Base-by-base conservation (phyloP, 2,113 vertebrate genomes). In the Pteropus alecto region DNA sequence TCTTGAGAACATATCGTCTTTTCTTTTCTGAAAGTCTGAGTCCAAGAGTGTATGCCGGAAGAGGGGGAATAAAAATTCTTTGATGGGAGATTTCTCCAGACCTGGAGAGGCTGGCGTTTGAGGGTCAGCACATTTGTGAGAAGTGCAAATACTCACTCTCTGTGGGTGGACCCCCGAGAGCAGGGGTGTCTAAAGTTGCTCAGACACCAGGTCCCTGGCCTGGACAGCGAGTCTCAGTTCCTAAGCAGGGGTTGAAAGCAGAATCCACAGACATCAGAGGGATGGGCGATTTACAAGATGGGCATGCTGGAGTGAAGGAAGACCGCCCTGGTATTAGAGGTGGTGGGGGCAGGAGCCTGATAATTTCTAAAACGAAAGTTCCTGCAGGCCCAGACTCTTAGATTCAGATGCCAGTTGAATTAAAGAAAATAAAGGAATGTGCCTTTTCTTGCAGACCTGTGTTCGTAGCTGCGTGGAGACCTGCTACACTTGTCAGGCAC, bases 41-140 rank as follows among this genome's bases (percentile, higher is more conserved):
- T 2, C 26, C 24, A 33, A 30, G 35, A 65, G 7, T 18, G 12
- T 38, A 22, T 0, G 3, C 6, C 26, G 5, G 1, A 2, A 63
- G 60, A 22, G 7, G 35, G 8, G 15, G 28, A 43, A 58, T 10
- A 21, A 48, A 10, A 15, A 7, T 1, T 3, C 48, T 71, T 51
- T 19, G 58, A 67, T 43, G 46, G 6, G 33, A 33, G 5, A 8
- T 19, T 60, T 84, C 54, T 46, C 35, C 3, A 5, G 4, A 67
- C 21, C 12, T n/a, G 43, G 61, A 30, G 51, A 19, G 26, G n/a
- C 35, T 43, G 3, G 24, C 5, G 0, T 2, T 28, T 0, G 0
- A 21, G 15, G 7, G 10, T 15, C 6, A 7, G 56, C 4, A 60
- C 9, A 11, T 65, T 19, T 30, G 28, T 24, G 30, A 90, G 67